Base-by-base conservation (phyloP, 2,888 invertebrate species). In the Chaetoderma sp. region DNA sequence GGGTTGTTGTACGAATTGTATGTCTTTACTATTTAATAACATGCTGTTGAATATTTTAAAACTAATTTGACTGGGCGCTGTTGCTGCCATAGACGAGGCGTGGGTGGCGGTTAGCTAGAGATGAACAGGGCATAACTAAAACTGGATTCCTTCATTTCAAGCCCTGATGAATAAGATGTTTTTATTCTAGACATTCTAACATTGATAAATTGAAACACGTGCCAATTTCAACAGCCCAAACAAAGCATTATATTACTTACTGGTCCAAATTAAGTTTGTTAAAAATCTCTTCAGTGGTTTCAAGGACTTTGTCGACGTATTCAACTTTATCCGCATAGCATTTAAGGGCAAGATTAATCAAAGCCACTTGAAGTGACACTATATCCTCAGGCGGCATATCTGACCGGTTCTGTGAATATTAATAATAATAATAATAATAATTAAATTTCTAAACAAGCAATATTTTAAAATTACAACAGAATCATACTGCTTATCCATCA, bases 301-400 rank as follows among this genome's bases (percentile, higher is more conserved):
- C 92, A 73, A 98, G 89, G 21, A 98, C 98, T 83, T 95, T 93
- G 86, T 98, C 97, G 2, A 98, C 96, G 83, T 96, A 98, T 86
- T 95, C 94, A 18, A 96, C 92, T 80, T 94, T 91, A 82, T 96
- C 94, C 0, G 96, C 95, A 88, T 99, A 99, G 83, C 98, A 98
- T 81, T 97, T 95, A 80, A 98, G 93, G 0, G 98, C 97, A 70
- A 99, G 88, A 87, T 95, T 96, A 61, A 98, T 91, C 49, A 99
- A 88, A 5, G 98, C 87, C 60, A 98, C 94, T 89, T 99, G 97
- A 61, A 99, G 89, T 6, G 97, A 93, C 21, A 99, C 92, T 83
- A 96, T 95, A 87, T 99, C 98, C 88, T 99, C 98, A 30, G 25
- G 94, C 88, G 97, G 94, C 93, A 99, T 94, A 84, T 98, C 95